Conservation (phyloP, 2,888 invertebrate species). For the Acanthopleura granulata region DNA sequence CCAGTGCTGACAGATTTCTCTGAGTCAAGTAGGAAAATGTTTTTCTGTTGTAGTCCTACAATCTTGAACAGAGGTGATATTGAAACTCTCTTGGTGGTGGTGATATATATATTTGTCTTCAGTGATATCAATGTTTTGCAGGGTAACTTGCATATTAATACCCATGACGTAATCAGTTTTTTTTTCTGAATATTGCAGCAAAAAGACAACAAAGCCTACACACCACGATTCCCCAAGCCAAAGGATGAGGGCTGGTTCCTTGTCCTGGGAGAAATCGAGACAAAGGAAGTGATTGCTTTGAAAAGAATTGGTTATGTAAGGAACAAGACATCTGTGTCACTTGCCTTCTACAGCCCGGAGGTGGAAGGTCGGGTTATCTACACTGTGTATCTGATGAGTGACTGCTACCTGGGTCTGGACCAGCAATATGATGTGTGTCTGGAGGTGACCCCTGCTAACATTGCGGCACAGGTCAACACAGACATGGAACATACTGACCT, state of each 20-base stretch:
- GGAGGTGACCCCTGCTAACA: conserved; percentile 60
- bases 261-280: conserved; percentile 81
- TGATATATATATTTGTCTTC: neutral
- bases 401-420: conserved; percentile 93
- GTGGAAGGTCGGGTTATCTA: conserved; percentile 78
- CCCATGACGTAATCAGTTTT: neutral
- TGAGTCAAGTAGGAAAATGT: too few relatives aligned
- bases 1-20: too few relatives aligned
- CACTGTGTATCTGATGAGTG: conserved; percentile 89
- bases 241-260: conserved; percentile 98
- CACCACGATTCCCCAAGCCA: conserved; percentile 89
- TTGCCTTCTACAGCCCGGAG: conserved; percentile 78
- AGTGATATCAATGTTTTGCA: too few relatives aligned
- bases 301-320: conserved; percentile 77
- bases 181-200: conserved; percentile 37
- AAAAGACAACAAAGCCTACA: conserved; percentile 76
- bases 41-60: too few relatives aligned
- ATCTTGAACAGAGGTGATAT: too few relatives aligned
- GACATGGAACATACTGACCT: conserved; percentile 30
- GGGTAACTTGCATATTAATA: neutral
- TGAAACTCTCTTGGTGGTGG: neutral
- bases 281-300: conserved; percentile 83
- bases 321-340: conserved; percentile 45
- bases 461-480: conserved; percentile 63
- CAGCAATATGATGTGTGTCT: conserved; percentile 81